Evolutionary conservation across 2,888 invertebrate genomes (phyloP).

Genomic region (Magallana nippona): DNA sequence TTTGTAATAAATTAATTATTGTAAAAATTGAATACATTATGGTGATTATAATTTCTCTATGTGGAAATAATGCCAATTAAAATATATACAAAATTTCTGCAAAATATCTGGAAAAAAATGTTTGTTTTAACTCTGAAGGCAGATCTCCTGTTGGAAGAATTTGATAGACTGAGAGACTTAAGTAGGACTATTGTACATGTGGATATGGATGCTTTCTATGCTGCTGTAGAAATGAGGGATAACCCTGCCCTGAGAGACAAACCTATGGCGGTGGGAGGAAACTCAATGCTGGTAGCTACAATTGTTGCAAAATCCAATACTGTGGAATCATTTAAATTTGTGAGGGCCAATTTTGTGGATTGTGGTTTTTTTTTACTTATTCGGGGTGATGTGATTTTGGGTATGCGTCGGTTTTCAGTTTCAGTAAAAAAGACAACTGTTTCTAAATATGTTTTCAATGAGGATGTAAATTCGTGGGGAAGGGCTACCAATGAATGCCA

Average conservation of each 20-base stretch:
- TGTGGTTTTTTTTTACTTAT: too few relatives aligned
- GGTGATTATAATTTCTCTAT: not conserved
- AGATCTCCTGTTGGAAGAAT: constrained; percentile 77
- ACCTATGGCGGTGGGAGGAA: constrained; percentile 84
- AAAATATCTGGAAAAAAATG: not conserved
- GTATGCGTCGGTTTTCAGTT: too few relatives aligned
- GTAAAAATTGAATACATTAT: too few relatives aligned
- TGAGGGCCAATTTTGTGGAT: too few relatives aligned
- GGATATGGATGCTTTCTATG: constrained; percentile 85
- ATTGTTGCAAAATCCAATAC: too few relatives aligned
- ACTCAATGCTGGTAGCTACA: constrained; percentile 81
- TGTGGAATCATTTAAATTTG: too few relatives aligned
- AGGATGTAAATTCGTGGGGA: too few relatives aligned
- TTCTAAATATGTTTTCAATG: too few relatives aligned
- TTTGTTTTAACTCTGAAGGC: constrained; percentile 76
- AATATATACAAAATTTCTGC: not conserved
- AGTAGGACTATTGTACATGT: constrained; percentile 82
- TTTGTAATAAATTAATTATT: too few relatives aligned
- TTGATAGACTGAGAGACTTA: constrained; percentile 81
- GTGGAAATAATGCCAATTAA: not conserved
- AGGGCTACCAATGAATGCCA: too few relatives aligned
- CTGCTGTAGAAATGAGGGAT: constrained; percentile 83
- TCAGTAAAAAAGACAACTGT: too few relatives aligned
- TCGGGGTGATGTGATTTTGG: too few relatives aligned
- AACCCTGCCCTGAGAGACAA: constrained; percentile 79